Evolutionary conservation across 64 coral and sea anemone genomes (phyloP).

Genomic region (Orbicella faveolata): DNA sequence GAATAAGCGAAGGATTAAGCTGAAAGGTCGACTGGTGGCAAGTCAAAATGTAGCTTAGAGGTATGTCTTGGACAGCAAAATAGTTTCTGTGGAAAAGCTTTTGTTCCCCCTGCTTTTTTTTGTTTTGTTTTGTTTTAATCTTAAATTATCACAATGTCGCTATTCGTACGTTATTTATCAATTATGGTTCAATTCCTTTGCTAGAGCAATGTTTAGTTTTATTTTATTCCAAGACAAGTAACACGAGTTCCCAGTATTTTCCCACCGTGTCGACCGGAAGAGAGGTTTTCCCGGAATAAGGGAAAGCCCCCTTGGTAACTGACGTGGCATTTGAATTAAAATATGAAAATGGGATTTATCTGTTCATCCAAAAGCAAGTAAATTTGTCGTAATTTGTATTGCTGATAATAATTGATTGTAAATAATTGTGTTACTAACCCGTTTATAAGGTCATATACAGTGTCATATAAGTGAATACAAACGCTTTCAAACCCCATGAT

Average conservation of each 20-base stretch:
- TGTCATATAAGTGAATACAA: background rate
- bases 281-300: background rate
- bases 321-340: background rate
- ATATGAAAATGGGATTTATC: background rate
- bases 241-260: background rate
- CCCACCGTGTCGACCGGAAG: background rate
- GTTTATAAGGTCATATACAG: background rate
- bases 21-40: no score
- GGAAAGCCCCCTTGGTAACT: background rate
- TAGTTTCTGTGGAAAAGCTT: no score
- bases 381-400: background rate
- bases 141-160: no score
- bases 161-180: no score
- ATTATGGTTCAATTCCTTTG: no score
- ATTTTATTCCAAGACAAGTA: background rate
- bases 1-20: no score
- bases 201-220: background rate
- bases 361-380: slow-evolving; percentile 1
- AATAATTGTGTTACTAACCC: background rate
- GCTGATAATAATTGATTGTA: background rate
- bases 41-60: no score
- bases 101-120: no score
- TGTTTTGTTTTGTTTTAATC: no score
- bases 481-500: slow-evolving; percentile 1
- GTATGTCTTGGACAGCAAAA: no score